Base-by-base conservation (phyloP, 2,888 invertebrate genomes). In the Sarcophaga carnaria region DNA sequence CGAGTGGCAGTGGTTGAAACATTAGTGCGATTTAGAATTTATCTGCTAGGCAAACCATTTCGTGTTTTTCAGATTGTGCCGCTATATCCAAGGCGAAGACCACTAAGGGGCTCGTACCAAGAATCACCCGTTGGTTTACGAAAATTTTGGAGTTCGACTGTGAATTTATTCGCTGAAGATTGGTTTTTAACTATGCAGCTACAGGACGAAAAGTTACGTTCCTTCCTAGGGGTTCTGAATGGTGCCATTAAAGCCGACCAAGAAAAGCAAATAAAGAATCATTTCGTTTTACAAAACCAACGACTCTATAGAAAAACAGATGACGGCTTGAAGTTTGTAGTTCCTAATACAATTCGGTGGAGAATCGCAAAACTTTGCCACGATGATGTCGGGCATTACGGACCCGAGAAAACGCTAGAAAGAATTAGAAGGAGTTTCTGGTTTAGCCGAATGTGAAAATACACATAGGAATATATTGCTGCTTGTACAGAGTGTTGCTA, bases 1-100 rank as follows among this genome's bases (percentile, higher is more conserved):
- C 20, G 20, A 20, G 20, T 89, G 2, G 89, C 87, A 0, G 80
- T 86, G 0, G 88, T 89, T 2, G 89, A 86, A 75, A 54, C 49
- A 25, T 17, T 84, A 20, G 20, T 20, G 20, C 20, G 20, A 20
- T 20, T 20, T 20, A 20, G 20, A 20, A 20, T 20, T 20, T 20
- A 20, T 20, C 54, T 27, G 63, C 64, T 64, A n/a, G 63, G 20
- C 20, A 20, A 20, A 20, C 20, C 20, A 20, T 20, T 84, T 76
- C 80, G 80, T 3, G 80, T 84, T 1, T 12, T 83, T 5, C 83
- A 0, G 78, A 83, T 14, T 83, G 79, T 70, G 74, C 83, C 4
- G 79, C 83, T 12, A 79, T 20, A 20, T 59, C 78, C 2, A 75
- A 1, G 14, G 63, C 69, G 3, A 78, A 54, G 54, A n/a, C 67